Base-by-base conservation (phyloP, 2,113 vertebrate species). In the Chlorocebus sabaeus region DNA sequence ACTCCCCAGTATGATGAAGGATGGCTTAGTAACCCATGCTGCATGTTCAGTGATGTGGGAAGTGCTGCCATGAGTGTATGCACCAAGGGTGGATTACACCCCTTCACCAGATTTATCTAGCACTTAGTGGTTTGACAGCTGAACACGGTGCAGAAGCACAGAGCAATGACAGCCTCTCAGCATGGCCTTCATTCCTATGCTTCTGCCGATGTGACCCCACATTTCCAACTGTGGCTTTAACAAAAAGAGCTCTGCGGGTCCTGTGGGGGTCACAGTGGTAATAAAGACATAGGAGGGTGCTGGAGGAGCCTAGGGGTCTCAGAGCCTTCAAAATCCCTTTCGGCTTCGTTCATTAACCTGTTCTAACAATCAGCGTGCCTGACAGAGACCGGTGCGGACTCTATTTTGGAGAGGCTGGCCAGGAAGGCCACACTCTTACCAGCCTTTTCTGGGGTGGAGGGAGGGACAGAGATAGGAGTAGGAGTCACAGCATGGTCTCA, bases 91-190 rank as follows among this genome's bases (percentile, higher is more conserved):
- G 43, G 81, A 72, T 78, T 72, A 92, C 2, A 90, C 75, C 43
- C 87, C 50, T 67, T 12, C 8, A 23, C n/a, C 76, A 14, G 30
- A 68, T 4, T 27, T 2, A 79, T 93, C 38, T 12, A 25, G 88
- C n/a, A 2, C 55, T 91, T 35, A 4, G 52, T 10, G 50, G 5
- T 38, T 35, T 81, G 89, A 90, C 70, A 52, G 91, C n/a, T 35
- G 25, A 72, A 61, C 3, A 13, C 52, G 0, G 22, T 3, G 4
- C 32, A 5, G 35, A 50, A 30, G 12, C 72, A 10, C 30, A 12
- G 16, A 50, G 73, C 27, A 72, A 18, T 0, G 14, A 23, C 1
- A 8, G 11, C 0, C 0, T 3, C 52, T 55, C 9, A 11, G 64
- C 17, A 1, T 48, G 68, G 43, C n/a, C 55, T n/a, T 55, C 48